Percentiles rank a stretch among this genome's conserved stretches.
phyloP scores from a whole-genome alignment of 1,140 invertebrate species.

The roundworm (Caenorhabditis elegans) region DNA sequence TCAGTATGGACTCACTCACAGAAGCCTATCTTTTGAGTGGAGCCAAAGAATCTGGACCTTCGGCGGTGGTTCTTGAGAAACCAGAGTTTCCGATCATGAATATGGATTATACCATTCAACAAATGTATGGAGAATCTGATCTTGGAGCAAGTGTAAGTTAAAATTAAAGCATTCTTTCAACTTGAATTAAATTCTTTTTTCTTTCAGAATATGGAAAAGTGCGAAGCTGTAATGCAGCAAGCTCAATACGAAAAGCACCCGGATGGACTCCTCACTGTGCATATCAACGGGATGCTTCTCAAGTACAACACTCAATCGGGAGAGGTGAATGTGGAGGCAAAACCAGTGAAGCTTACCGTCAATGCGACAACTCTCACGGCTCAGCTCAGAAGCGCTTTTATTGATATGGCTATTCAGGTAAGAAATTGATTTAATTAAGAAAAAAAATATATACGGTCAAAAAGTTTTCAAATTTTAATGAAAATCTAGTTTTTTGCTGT shows the following conservation, averaged over 20 bases:
- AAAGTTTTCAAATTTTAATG: too few relatives aligned
- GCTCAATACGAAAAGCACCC: slow-evolving; percentile 31
- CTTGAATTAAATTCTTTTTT: background rate
- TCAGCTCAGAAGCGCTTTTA: slow-evolving; percentile 21
- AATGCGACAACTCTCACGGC: slow-evolving; percentile 3
- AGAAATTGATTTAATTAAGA: background rate
- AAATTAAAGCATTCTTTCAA: too few relatives aligned
- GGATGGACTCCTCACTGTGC: slow-evolving; percentile 24
- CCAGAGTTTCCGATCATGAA: slow-evolving; percentile 29
- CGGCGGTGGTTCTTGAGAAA: slow-evolving; percentile 32
- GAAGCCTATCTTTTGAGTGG: slow-evolving; percentile 36
- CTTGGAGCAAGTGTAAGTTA: background rate
- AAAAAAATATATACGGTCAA: too few relatives aligned
- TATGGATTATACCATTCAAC: slow-evolving; percentile 37
- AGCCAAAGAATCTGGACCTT: slow-evolving; percentile 11
- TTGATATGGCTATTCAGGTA: slow-evolving; percentile 40
- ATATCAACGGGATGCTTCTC: slow-evolving; percentile 37
- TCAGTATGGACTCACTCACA: slow-evolving; percentile 37
- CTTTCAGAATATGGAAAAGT: slow-evolving; percentile 13
- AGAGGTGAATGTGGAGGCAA: slow-evolving; percentile 22
- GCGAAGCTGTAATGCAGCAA: background rate
- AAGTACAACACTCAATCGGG: background rate
- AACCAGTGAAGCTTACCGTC: slow-evolving; percentile 32
- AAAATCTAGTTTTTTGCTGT: background rate
- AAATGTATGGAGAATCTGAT: slow-evolving; percentile 39